Evolutionary conservation across 2,888 invertebrate species (phyloP).

Genomic region (Amiota minor): DNA sequence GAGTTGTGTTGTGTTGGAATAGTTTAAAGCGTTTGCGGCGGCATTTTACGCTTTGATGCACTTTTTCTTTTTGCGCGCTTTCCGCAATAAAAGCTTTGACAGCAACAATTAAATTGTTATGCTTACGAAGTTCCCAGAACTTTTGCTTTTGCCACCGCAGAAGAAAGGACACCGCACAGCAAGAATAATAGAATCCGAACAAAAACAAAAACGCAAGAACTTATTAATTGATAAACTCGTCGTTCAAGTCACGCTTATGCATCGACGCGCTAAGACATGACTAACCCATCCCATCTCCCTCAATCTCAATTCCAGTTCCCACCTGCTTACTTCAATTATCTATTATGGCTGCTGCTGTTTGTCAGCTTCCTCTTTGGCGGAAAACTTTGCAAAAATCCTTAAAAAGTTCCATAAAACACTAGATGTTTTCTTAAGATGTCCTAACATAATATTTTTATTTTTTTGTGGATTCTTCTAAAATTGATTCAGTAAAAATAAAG

Average conservation of each 20-base stretch:
- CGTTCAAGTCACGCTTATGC: neutral
- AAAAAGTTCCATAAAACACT: too few relatives aligned
- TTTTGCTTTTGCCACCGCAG: constrained; percentile 29
- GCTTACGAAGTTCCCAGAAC: constrained; percentile 58
- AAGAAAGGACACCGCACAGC: neutral
- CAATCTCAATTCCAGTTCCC: too few relatives aligned
- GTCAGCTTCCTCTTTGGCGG: neutral
- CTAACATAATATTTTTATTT: too few relatives aligned
- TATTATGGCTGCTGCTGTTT: neutral
- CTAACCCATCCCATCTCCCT: neutral
- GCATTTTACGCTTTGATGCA: constrained; percentile 19
- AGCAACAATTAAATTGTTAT: constrained; percentile 64
- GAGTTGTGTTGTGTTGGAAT: neutral
- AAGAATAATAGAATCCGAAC: neutral
- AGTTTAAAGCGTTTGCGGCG: constrained; percentile 14
- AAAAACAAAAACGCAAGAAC: neutral
- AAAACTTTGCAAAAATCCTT: too few relatives aligned
- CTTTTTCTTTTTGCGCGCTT: neutral
- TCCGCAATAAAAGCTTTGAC: constrained; percentile 35
- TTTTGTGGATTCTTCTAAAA: too few relatives aligned
- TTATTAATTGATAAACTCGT: constrained; percentile 27
- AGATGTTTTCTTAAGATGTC: too few relatives aligned
- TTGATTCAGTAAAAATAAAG: too few relatives aligned
- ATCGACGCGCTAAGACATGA: neutral
- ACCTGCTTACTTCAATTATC: too few relatives aligned